Evolutionary conservation across 2,113 vertebrate species (phyloP), one percentile per base, ranked within the genome.

Genomic region (Actenoides lindsayi): DNA sequence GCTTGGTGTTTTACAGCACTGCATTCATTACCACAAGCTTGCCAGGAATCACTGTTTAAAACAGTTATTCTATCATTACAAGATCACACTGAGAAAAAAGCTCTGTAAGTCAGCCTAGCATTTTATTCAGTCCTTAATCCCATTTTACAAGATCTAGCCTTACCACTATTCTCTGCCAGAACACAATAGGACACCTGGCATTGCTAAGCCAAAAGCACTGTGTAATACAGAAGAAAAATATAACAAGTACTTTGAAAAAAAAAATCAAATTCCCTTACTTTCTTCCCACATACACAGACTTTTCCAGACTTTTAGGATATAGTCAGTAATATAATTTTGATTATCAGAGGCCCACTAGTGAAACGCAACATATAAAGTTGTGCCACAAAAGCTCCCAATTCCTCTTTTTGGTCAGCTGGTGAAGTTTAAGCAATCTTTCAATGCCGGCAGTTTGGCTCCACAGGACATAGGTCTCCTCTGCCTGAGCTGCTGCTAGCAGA

Each of bases 1-100:
- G 89, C 54, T 2, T 39, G 16, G 50, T 62, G 57, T 28, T 81
- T 92, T 84, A 92, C 33, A 88, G 65, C 33, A 54, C 4, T 33
- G 10, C 19, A 24, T 44, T 46, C 30, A 56, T 25, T 24, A 37
- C 56, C n/a, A 41, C 23, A 56, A 84, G n/a, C 53, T 57, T 82
- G 53, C 27, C 53, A 73, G 17, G 25, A 92, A 57, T 39, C 28
- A 46, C 0, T 46, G 42, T 39, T 83, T 63, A 42, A 79, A 89
- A 77, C 7, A 16, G 33, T 59, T 87, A 70, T 50, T 93, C 70
- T 80, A 13, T 57, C 62, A 89, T 91, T 83, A 91, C 37, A 16
- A 83, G 78, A 96, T 91, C 85, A 91, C 20, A 31, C 4, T 63
- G 50, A 94, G 51, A 86, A 95, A 95, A 95, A 18, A 7, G 28